phyloP scores from a whole-genome alignment of 2,888 invertebrate genomes.

The Julus scandinavius region DNA sequence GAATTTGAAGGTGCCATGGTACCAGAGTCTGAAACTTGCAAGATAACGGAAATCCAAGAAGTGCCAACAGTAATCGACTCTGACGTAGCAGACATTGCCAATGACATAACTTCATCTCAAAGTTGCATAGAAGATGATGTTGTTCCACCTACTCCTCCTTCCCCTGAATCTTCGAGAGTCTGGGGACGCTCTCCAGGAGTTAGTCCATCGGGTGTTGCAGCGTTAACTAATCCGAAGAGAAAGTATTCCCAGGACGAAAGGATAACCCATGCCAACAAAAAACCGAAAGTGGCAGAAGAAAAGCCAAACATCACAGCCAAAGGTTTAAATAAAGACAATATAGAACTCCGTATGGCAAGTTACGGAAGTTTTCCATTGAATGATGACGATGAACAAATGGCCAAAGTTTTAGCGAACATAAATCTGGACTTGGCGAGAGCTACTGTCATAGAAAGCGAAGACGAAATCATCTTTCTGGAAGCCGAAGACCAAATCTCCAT shows the following conservation, averaged over 20 bases:
- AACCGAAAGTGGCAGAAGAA: background rate
- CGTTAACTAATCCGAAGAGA: background rate
- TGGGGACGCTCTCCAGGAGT: background rate
- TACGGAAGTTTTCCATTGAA: background rate
- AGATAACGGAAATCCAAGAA: background rate
- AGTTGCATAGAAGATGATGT: background rate
- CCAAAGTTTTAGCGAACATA: constrained; percentile 4
- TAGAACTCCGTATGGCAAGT: background rate
- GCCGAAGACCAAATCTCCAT: background rate
- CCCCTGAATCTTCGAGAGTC: background rate
- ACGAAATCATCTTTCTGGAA: background rate
- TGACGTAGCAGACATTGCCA: background rate
- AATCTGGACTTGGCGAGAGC: background rate
- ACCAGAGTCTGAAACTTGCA: background rate
- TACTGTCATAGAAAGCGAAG: background rate
- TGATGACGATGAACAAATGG: background rate
- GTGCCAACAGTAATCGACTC: background rate
- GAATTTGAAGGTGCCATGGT: background rate
- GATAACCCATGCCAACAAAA: background rate
- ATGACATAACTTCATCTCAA: background rate
- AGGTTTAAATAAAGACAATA: background rate
- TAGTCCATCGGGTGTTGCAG: background rate
- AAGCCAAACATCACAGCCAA: background rate
- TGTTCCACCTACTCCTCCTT: background rate
- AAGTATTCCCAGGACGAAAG: background rate